Conservation (phyloP, 1,140 invertebrate species). For the Macrotrachela quadricornifera region DNA sequence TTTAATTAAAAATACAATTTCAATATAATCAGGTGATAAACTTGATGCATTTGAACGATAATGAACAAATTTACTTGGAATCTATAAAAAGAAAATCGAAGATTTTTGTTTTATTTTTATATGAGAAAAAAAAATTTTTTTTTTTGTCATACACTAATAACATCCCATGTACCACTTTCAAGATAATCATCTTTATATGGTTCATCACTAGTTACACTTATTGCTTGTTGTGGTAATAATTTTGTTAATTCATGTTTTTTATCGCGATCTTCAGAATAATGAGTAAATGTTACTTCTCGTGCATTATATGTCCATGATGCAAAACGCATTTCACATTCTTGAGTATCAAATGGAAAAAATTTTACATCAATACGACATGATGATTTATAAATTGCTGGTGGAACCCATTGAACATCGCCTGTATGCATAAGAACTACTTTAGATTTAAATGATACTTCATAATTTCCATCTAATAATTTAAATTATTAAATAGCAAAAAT, state of each 20-base stretch:
- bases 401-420: conserved; percentile 83
- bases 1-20: conserved; percentile 41
- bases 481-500: conserved; percentile 12
- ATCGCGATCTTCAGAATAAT: conserved; percentile 84
- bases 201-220: conserved; percentile 46
- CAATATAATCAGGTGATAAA: conserved; percentile 13
- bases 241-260: conserved; percentile 54
- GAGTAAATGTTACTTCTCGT: conserved; percentile 67
- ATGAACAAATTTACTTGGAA: no score
- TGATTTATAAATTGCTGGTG: conserved; percentile 93
- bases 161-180: background rate
- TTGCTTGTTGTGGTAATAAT: conserved; percentile 49
- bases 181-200: no score
- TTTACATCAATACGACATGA: conserved; percentile 98
- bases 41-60: conserved; percentile 31
- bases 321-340: conserved; percentile 36
- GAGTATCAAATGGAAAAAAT: conserved; percentile 84
- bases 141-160: conserved; percentile 33
- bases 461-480: conserved; percentile 28
- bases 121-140: conserved; percentile 13
- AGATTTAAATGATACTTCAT: conserved; percentile 57
- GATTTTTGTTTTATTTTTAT: conserved; percentile 42
- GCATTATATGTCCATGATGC: background rate
- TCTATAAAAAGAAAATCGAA: background rate
- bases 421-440: conserved; percentile 82